Percentiles rank a stretch among this genome's conserved stretches.
phyloP scores from a whole-genome alignment of 2,113 vertebrate genomes.

The Microcebus jonahi region DNA sequence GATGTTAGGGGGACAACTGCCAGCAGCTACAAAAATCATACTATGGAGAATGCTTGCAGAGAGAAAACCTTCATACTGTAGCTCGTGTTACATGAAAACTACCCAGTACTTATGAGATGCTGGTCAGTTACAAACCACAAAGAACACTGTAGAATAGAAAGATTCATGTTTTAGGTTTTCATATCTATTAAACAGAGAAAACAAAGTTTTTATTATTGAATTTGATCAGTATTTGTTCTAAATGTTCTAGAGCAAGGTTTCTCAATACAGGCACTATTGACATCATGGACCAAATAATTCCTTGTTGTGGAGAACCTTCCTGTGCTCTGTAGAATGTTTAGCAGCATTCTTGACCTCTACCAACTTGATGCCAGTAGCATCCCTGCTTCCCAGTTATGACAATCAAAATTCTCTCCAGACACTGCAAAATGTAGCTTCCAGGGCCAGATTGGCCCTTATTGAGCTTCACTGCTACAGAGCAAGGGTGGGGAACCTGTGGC shows the following conservation, averaged over 20 bases:
- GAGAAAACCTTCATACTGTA: not conserved
- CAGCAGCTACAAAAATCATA: not conserved
- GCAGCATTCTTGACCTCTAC: too few relatives aligned
- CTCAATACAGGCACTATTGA: not conserved
- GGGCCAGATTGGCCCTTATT: not conserved
- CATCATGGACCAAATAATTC: not conserved
- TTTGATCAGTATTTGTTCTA: not conserved
- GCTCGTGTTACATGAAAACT: not conserved
- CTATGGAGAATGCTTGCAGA: not conserved
- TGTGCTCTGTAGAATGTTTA: not conserved
- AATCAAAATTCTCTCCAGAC: not conserved
- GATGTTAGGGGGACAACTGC: not conserved
- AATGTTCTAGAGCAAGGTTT: not conserved
- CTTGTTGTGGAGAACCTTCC: not conserved
- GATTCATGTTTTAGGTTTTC: not conserved
- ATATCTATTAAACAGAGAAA: not conserved
- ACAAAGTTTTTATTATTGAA: not conserved
- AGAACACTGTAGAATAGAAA: not conserved
- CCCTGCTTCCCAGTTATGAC: not conserved
- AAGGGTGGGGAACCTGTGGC: too few relatives aligned
- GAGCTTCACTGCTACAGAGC: not conserved
- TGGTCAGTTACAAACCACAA: constrained; percentile 20
- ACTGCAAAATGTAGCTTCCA: not conserved
- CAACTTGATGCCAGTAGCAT: accelerated
- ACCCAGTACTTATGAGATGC: not conserved